Percentiles rank a stretch among this genome's conserved stretches.
phyloP scores from a whole-genome alignment of 2,797 vertebrate species.

The Enteromius mattozi region DNA sequence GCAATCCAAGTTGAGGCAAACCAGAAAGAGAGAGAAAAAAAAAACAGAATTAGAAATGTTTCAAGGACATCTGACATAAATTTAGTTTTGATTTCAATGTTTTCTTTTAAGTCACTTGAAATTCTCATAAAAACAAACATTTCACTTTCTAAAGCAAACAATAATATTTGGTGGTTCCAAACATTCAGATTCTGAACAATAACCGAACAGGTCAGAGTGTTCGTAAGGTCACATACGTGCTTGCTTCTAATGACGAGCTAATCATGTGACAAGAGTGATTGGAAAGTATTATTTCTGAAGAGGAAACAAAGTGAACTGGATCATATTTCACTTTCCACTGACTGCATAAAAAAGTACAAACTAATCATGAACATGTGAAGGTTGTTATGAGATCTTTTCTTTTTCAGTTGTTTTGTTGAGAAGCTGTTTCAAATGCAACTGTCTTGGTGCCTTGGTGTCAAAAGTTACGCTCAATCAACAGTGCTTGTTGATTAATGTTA shows the following conservation, averaged over 20 bases:
- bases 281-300: conserved; percentile 25
- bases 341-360: conserved; percentile 7
- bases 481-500: conserved; percentile 10
- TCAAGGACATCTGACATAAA: background rate
- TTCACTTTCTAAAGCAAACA: background rate
- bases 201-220: conserved; percentile 41
- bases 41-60: conserved; percentile 46
- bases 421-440: conserved; percentile 29
- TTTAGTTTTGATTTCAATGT: background rate
- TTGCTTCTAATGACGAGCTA: conserved; percentile 34
- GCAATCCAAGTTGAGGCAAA: conserved; percentile 30
- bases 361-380: conserved; percentile 9
- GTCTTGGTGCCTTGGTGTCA: conserved; percentile 12
- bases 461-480: conserved; percentile 1
- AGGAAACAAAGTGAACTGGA: background rate
- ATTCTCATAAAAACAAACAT: conserved; percentile 5
- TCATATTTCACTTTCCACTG: conserved; percentile 13
- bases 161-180: background rate
- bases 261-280: conserved; percentile 26
- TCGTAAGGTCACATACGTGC: conserved; percentile 7
- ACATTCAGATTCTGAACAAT: conserved; percentile 39
- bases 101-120: background rate
- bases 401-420: background rate
- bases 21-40: conserved; percentile 54
- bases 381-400: background rate